Evolutionary conservation across 1,140 invertebrate genomes (phyloP).

Genomic region (Subanguina moxae): DNA sequence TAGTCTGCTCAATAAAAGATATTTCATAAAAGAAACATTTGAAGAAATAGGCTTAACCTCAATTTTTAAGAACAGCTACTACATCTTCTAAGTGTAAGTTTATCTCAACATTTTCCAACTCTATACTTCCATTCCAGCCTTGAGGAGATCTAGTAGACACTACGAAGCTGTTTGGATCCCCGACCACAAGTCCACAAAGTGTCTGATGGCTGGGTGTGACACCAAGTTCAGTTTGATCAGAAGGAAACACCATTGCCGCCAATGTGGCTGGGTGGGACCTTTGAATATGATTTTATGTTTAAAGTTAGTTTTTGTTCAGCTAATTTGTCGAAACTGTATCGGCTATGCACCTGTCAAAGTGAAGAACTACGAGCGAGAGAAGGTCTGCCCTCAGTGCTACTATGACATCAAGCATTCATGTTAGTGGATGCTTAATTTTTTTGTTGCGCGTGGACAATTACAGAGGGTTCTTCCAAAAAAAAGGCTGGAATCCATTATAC

Average conservation of each 20-base stretch:
- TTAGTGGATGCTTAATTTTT: constrained; percentile 21
- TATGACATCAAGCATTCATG: constrained; percentile 29
- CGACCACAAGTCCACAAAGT: constrained; percentile 45
- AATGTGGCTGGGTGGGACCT: constrained; percentile 39
- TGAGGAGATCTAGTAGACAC: constrained; percentile 15
- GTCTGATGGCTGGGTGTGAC: constrained; percentile 42
- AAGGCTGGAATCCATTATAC: no score
- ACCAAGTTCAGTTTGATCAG: constrained; percentile 40
- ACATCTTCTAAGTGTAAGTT: no score
- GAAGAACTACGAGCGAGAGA: constrained; percentile 27
- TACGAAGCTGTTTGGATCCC: constrained; percentile 42
- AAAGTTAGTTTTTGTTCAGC: constrained; percentile 26
- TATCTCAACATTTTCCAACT: not conserved
- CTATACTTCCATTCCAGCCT: not conserved
- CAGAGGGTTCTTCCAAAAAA: no score
- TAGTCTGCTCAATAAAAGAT: no score
- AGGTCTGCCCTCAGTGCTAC: constrained; percentile 48
- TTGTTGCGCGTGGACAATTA: no score
- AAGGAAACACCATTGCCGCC: constrained; percentile 43
- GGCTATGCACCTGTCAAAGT: constrained; percentile 41
- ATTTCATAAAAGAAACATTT: no score
- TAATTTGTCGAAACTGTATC: constrained; percentile 42
- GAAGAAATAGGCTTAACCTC: no score
- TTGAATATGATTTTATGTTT: not conserved
- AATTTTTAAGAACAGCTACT: no score